Conservation (phyloP, 2,113 vertebrate species). For the Rallus limicola region DNA sequence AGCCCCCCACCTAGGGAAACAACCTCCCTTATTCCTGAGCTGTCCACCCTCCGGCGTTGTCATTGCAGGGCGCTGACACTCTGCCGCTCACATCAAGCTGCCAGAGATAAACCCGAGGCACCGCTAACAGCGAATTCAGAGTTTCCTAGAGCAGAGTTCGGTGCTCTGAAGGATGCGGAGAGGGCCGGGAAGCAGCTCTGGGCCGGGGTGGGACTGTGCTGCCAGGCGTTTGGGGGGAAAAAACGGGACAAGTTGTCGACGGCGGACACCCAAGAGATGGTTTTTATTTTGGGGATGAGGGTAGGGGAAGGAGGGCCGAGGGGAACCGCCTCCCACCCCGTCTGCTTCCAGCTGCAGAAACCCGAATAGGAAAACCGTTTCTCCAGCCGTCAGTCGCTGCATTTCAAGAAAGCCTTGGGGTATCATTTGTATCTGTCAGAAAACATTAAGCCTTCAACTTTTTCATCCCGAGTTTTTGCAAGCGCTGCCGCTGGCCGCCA, state of each 20-base stretch:
- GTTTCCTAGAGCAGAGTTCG: neutral
- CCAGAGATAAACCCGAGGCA: neutral
- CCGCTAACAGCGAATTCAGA: neutral
- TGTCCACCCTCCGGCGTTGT: neutral
- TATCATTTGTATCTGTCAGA: constrained; percentile 72
- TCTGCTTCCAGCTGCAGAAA: constrained; percentile 43
- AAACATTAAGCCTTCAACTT: constrained; percentile 60
- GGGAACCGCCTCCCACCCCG: neutral
- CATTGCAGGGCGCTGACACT: neutral
- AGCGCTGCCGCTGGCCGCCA: neutral
- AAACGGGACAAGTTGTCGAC: too few species aligned
- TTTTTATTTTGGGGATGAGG: neutral
- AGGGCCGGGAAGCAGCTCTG: neutral
- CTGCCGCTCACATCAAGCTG: neutral
- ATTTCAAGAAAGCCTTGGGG: constrained; percentile 65
- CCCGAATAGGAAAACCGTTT: neutral
- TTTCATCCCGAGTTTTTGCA: constrained; percentile 42
- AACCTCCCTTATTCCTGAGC: neutral
- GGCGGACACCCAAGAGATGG: neutral
- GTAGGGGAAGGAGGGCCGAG: neutral
- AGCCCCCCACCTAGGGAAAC: neutral
- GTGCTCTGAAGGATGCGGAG: neutral
- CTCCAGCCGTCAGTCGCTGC: constrained; percentile 37
- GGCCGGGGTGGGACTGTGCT: neutral
- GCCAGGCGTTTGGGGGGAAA: neutral